Conservation (phyloP, 2,888 invertebrate species). For the Leptinotarsa peninsularis region DNA sequence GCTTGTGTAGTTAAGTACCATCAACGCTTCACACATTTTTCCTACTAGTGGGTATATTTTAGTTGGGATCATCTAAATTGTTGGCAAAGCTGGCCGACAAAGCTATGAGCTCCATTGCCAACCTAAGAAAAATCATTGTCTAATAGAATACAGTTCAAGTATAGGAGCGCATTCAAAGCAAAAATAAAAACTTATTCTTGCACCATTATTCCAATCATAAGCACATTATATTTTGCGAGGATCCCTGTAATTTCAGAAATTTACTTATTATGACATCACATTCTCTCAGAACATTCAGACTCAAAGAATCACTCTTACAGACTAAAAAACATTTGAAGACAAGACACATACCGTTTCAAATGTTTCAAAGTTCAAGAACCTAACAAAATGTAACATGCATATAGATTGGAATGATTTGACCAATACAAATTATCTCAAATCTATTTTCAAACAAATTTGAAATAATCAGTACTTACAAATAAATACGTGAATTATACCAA, state of each 20-base stretch:
- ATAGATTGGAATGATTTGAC: constrained; percentile 31
- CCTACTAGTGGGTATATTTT: neutral
- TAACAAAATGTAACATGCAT: constrained; percentile 32
- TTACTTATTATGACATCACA: neutral
- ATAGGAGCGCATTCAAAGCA: constrained; percentile 32
- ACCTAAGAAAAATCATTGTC: constrained; percentile 49
- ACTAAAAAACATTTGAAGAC: too few relatives aligned
- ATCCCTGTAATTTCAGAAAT: constrained; percentile 1
- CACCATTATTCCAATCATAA: constrained; percentile 17
- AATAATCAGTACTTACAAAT: constrained; percentile 41
- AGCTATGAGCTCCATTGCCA: constrained; percentile 47
- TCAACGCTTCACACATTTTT: neutral
- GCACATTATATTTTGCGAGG: constrained; percentile 19
- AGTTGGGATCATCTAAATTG: constrained; percentile 21
- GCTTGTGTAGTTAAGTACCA: too few relatives aligned
- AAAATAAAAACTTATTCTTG: constrained; percentile 30
- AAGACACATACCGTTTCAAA: neutral
- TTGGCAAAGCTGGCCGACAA: constrained; percentile 42
- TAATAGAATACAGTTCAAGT: constrained; percentile 37
- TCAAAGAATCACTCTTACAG: neutral
- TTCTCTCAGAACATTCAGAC: neutral
- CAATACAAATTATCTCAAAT: constrained; percentile 42
- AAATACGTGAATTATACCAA: constrained; percentile 29
- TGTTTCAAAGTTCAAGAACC: neutral
- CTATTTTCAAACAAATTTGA: constrained; percentile 35